Evolutionary conservation across 2,888 invertebrate genomes (phyloP).

Genomic region (Clivina fossor): DNA sequence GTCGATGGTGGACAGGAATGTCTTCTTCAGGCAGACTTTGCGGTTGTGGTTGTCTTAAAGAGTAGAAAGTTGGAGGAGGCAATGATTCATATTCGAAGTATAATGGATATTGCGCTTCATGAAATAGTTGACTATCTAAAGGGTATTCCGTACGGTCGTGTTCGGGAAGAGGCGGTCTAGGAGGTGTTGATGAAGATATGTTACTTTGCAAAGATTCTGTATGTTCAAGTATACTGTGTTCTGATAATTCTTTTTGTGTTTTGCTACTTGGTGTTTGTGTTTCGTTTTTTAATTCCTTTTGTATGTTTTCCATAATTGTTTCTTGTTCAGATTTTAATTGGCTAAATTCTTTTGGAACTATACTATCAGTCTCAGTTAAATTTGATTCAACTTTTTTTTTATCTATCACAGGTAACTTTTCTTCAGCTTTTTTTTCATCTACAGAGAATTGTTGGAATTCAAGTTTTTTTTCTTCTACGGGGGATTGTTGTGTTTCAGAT

Average conservation of each 20-base stretch:
- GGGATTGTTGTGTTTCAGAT: background rate
- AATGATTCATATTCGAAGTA: constrained; percentile 48
- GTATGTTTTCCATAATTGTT: constrained; percentile 17
- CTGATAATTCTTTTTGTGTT: constrained; percentile 5
- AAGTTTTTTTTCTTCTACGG: background rate
- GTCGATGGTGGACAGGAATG: constrained; percentile 53
- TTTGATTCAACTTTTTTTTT: background rate
- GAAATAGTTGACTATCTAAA: constrained; percentile 13
- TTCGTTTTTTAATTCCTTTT: constrained; percentile 20
- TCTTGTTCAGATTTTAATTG: constrained; percentile 24
- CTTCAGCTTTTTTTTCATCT: background rate
- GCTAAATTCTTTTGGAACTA: constrained; percentile 26
- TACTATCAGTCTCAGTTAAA: constrained; percentile 7
- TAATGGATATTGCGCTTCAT: constrained; percentile 44
- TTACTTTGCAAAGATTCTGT: constrained; percentile 22
- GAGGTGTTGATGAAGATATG: constrained; percentile 42
- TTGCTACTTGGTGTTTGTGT: constrained; percentile 19
- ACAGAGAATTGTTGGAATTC: background rate
- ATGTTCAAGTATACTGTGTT: constrained; percentile 13
- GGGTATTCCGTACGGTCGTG: constrained; percentile 26
- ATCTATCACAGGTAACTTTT: background rate
- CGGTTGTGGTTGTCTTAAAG: constrained; percentile 48
- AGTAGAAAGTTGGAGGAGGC: constrained; percentile 52
- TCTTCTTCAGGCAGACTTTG: constrained; percentile 49
- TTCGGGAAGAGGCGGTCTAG: constrained; percentile 52